Conservation (phyloP, 2,113 vertebrate species). For the Zosterops pallidus region DNA sequence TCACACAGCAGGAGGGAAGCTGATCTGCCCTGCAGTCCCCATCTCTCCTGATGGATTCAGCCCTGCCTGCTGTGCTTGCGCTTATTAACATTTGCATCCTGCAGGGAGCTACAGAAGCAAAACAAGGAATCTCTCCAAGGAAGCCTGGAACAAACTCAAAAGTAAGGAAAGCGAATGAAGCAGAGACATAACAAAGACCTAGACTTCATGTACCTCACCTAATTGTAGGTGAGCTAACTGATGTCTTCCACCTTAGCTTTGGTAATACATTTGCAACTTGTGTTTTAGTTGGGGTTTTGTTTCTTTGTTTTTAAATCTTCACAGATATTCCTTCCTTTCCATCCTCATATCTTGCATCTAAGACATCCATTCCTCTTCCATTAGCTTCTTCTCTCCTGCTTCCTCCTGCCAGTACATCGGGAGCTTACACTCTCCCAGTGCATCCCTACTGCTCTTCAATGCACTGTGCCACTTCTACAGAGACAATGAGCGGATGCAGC, state of each 20-base stretch:
- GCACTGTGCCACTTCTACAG: background rate
- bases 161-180: background rate
- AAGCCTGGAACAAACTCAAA: background rate
- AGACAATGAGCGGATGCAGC: background rate
- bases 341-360: background rate
- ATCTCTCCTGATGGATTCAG: background rate
- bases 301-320: background rate
- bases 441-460: background rate
- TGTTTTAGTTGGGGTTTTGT: background rate
- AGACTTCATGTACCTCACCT: background rate
- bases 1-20: constrained; percentile 2
- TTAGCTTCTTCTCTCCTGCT: background rate
- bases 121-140: constrained; percentile 5
- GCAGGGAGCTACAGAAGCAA: constrained; percentile 22
- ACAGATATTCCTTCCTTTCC: background rate
- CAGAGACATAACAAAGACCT: background rate
- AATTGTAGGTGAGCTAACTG: background rate
- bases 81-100: constrained; percentile 28
- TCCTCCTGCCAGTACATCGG: background rate
- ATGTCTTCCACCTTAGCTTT: background rate
- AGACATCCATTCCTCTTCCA: background rate
- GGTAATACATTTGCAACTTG: background rate
- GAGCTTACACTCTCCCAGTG: background rate
- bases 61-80: background rate
- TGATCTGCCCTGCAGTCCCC: background rate